phyloP scores from a whole-genome alignment of 2,797 vertebrate species.

The Spea hammondii region DNA sequence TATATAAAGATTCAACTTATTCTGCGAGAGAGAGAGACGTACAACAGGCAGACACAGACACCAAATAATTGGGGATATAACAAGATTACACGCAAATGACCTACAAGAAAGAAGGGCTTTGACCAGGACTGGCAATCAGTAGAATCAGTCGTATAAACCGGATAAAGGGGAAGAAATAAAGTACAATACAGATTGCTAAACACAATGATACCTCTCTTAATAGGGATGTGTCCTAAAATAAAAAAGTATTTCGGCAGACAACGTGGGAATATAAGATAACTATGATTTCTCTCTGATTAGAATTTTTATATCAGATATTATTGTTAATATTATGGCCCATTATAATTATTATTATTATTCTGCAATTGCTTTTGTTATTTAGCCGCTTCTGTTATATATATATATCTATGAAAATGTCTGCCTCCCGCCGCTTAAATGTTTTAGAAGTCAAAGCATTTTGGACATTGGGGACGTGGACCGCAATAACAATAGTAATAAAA shows the following conservation, averaged over 20 bases:
- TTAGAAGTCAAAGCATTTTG: constrained; percentile 5
- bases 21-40: too few species aligned
- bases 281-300: constrained; percentile 3
- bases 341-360: constrained; percentile 36
- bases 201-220: background rate
- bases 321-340: constrained; percentile 13
- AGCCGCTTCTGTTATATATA: background rate
- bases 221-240: background rate
- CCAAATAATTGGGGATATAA: too few species aligned
- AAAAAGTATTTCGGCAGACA: background rate
- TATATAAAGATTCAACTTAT: too few species aligned
- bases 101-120: too few species aligned
- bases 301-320: constrained; percentile 39
- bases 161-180: too few species aligned
- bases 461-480: constrained; percentile 27
- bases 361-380: constrained; percentile 22
- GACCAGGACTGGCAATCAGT: too few species aligned
- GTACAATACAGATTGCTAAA: background rate
- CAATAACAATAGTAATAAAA: constrained; percentile 19
- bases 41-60: too few species aligned
- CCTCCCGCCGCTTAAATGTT: constrained; percentile 42
- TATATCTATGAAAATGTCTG: constrained; percentile 25
- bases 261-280: background rate
- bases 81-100: too few species aligned
- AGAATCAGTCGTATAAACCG: too few species aligned